Base-by-base conservation (phyloP, 2,113 vertebrate species). In the Pangasianodon hypophthalmus region DNA sequence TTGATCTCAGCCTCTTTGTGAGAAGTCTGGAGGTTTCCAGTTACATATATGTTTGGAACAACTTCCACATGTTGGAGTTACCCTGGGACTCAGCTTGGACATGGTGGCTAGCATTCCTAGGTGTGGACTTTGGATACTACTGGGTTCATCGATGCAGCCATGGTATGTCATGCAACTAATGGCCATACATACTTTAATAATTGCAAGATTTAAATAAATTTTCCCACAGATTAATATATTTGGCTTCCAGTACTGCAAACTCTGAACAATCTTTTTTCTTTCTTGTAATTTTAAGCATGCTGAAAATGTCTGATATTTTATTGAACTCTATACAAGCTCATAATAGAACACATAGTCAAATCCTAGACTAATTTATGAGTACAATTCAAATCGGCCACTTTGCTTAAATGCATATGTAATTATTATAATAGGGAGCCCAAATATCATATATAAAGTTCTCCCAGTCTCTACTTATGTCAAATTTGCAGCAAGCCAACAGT, bases 21-120 rank as follows among this genome's bases (percentile, higher is more conserved):
- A 96, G 96, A 92, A 95, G 97, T 93, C 71, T 97, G 32, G 98
- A 99, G 67, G 52, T 99, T 92, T 95, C 96, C 4, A 93, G 94
- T 19, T 99, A 98, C 90, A 92, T 97, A 87, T 97, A 96, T 9
- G 56, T 98, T 84, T 99, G 98, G 98, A 95, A 98, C 88, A 96
- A 96, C 90, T 98, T 95, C 91, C 96, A 92, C 56, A 77, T 99
- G 44, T 24, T 96, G 79, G 95, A 95, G 92, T 95, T 99, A 73
- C 97, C 97, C 19, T 99, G 98, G 97, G 95, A 98, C 93, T 98
- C 97, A 0, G 92, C 95, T 29, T 98, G 97, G 97, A 99, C 97
- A 0, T 99, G 98, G 97, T 97, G 97, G 96, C 91, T 99, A 91
- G 95, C 96, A 0, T 96, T 99, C 82, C 84, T 99, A 85, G 97